These are phyloP conservation scores for Eupsilia transversa DNA, from an alignment of 2,888 invertebrate genomes.

Conservation along the genomic window DNA sequence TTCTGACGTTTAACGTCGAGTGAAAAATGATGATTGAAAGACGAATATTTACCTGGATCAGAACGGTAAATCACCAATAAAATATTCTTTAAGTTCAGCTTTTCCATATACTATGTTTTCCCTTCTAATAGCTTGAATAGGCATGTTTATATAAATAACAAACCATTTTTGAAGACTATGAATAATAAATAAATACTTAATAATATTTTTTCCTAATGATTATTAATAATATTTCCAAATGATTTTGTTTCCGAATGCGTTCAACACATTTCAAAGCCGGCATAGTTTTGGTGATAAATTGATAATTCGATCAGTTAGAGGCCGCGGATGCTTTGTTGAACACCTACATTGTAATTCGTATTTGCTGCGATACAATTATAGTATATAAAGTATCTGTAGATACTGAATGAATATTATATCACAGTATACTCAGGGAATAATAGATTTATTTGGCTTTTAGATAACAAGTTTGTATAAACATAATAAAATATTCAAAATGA, in stretches of 20 bases:
- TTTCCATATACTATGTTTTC: neutral
- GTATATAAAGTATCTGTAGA: too few relatives aligned
- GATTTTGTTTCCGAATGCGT: constrained; percentile 1
- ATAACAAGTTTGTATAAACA: neutral
- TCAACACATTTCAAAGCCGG: constrained; percentile 3
- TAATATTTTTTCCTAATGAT: too few relatives aligned
- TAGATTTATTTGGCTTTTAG: constrained; percentile 3
- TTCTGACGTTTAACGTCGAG: too few relatives aligned
- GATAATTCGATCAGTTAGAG: constrained; percentile 17
- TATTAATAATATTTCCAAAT: neutral
- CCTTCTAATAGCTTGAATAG: neutral
- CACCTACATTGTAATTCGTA: constrained; percentile 29
- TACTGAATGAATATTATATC: constrained; percentile 31
- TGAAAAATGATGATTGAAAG: too few relatives aligned
- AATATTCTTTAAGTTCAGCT: neutral
- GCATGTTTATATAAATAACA: neutral
- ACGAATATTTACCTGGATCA: neutral
- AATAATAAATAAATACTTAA: too few relatives aligned
- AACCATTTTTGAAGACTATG: neutral
- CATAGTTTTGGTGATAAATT: constrained; percentile 40
- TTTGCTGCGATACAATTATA: constrained; percentile 52
- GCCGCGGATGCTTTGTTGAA: constrained; percentile 37
- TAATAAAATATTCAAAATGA: neutral
- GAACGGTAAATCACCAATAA: neutral
- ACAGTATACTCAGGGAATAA: constrained; percentile 3